Percentiles rank a stretch among this genome's conserved stretches.
Conservation (phyloP, 2,888 invertebrate species). For the Dorcus hopei region DNA sequence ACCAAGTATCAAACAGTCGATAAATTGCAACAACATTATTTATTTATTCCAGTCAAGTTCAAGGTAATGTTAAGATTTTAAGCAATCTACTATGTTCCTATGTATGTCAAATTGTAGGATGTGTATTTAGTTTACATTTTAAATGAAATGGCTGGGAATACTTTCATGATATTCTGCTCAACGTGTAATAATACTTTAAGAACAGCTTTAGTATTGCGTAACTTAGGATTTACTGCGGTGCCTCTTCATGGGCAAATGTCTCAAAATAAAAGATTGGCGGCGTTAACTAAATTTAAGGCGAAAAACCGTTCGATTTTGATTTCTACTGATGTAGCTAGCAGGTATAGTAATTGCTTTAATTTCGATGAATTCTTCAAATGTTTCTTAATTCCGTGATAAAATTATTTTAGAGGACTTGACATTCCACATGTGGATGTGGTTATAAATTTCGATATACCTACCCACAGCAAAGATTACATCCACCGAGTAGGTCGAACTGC, state of each 20-base stretch:
- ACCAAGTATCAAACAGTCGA: slow-evolving; percentile 98
- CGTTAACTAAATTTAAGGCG: slow-evolving; percentile 94
- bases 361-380: slow-evolving; percentile 6
- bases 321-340: slow-evolving; percentile 97
- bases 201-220: slow-evolving; percentile 82
- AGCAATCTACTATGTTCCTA: neutral
- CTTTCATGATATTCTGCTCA: slow-evolving; percentile 95
- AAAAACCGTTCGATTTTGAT: slow-evolving; percentile 92
- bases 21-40: slow-evolving; percentile 89
- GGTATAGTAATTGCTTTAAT: slow-evolving; percentile 52
- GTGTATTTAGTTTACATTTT: slow-evolving; percentile 93
- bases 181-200: slow-evolving; percentile 92
- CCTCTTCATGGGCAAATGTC: slow-evolving; percentile 99
- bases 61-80: slow-evolving; percentile 63
- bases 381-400: too few relatives aligned
- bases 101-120: slow-evolving; percentile 60
- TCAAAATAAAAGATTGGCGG: slow-evolving; percentile 92
- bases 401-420: slow-evolving; percentile 79
- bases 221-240: slow-evolving; percentile 89
- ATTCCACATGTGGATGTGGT: slow-evolving; percentile 99
- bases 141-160: slow-evolving; percentile 92
- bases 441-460: slow-evolving; percentile 96
- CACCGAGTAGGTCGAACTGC: slow-evolving; percentile 97
- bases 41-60: slow-evolving; percentile 93
- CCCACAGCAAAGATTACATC: slow-evolving; percentile 98